Base-by-base conservation (phyloP, 2,113 vertebrate genomes). In the Benitochromis conjunctus region DNA sequence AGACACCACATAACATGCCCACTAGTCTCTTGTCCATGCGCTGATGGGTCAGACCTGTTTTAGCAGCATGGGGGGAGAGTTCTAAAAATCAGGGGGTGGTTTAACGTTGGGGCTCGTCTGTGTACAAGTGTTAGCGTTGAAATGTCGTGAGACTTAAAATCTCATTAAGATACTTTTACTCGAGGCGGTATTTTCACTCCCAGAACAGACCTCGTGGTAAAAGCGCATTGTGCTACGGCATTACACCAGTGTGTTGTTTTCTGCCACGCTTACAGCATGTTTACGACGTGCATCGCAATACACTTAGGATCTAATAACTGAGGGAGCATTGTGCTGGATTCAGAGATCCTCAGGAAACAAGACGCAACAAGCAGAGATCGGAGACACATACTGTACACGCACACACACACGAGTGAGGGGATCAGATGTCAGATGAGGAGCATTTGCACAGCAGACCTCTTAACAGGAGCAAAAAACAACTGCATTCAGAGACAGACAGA, bases 381-480 rank as follows among this genome's bases (percentile, higher is more conserved):
- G 41, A 62, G 64, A 55, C 84, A 57, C 87, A 83, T 11, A 13
- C 38, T 58, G 3, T 80, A 60, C 77, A 57, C n/a, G 58, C 29
- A 64, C 46, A 54, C n/a, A 55, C 53, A 86, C 53, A 83, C 21
- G 4, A 34, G 81, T 80, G 58, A 81, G 14, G 77, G 82, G 89
- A 91, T 93, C 81, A 54, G 76, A 89, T 92, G 81, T 91, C 92
- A 90, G 84, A 54, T 53, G 62, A 90, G 80, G 81, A 84, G 58
- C 53, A 55, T 82, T 87, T 90, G 85, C 87, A 87, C 34, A 87
- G 86, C 82, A 58, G 79, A 81, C 31, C 54, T 83, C 83, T 88
- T 82, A 83, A 84, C 79, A 88, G 6, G 56, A 86, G 3, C 88
- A 80, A 85, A 81, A 83, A 86, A 34, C 29, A 66, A 21, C 34